Base-by-base conservation (phyloP, 1,140 invertebrate genomes). In the Gryllus bimaculatus region DNA sequence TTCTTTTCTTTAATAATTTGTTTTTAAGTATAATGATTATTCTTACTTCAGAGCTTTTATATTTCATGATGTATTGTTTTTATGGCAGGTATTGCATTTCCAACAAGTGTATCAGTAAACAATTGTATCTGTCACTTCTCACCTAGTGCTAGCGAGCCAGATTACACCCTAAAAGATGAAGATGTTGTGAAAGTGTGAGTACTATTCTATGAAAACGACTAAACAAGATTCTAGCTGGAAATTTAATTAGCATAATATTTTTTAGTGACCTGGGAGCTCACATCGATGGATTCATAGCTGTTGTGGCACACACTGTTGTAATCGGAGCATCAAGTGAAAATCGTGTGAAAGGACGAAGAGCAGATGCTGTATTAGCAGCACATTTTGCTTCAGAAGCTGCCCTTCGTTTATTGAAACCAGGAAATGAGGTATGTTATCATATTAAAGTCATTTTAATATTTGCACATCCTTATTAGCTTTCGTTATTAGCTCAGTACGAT, bases 51-150 rank as follows among this genome's bases (percentile, higher is more conserved):
- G n/a, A 48, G 76, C 47, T 48, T 47, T 8, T 77, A 4, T 47
- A 39, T 77, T 47, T 47, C 76, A 66, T 66, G 54, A 13, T n/a
- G 47, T 66, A 3, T 66, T 66, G 54, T 66, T 81, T 76, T 78
- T 78, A 66, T 83, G 86, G 82, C 82, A 90, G 90, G 90, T 81
- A 98, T 99, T 84, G 98, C 98, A 73, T 99, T 99, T 87, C 98
- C 98, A 73, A 99, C 97, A 54, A 99, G 98, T 89, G 91, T 99
- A 80, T 99, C 98, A 39, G 93, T 99, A 12, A 99, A 99, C 87
- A 99, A 99, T 87, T 98, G 97, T 88, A 98, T 99, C 85, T 99
- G 98, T 86, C 98, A 99, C 85, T 99, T 94, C 86, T 99, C 97
- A 75, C 98, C 98, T 20, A 91, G 98, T 77, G 92, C 92, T 81